Percentiles rank a stretch among this genome's conserved stretches.
These are phyloP conservation scores for Drosophila siamana DNA, from an alignment of 2,888 invertebrate genomes.

Conservation along the genomic window DNA sequence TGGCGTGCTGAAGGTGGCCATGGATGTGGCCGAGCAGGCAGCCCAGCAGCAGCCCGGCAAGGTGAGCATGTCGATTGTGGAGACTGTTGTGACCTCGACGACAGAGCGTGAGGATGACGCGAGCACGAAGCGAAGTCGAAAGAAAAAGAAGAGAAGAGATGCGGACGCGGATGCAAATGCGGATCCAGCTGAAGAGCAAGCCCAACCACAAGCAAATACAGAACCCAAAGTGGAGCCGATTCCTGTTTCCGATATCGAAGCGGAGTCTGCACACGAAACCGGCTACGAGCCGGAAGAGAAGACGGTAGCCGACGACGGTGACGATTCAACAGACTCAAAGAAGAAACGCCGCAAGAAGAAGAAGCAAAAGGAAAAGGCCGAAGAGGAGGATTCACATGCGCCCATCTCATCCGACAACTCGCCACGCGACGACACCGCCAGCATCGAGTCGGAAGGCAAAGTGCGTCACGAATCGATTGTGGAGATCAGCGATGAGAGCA, in stretches of 20 bases:
- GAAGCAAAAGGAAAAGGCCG: slow-evolving; percentile 85
- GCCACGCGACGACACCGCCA: slow-evolving; percentile 77
- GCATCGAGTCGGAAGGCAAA: slow-evolving; percentile 75
- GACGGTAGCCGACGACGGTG: slow-evolving; percentile 86
- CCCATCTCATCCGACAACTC: slow-evolving; percentile 86
- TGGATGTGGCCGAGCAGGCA: slow-evolving; percentile 56
- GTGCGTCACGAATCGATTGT: slow-evolving; percentile 81
- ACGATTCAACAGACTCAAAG: slow-evolving; percentile 80
- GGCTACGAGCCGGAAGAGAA: slow-evolving; percentile 91
- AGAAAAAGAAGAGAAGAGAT: slow-evolving; percentile 88
- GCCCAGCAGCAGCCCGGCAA: slow-evolving; percentile 61
- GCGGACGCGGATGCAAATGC: too few species aligned
- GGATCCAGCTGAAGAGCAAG: slow-evolving; percentile 40
- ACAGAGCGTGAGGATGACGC: slow-evolving; percentile 84
- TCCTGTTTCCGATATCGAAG: slow-evolving; percentile 59
- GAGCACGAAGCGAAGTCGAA: slow-evolving; percentile 87
- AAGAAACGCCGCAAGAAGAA: slow-evolving; percentile 86
- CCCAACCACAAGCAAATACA: slow-evolving; percentile 27
- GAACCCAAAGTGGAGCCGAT: slow-evolving; percentile 72
- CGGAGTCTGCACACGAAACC: slow-evolving; percentile 86
- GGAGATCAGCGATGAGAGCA: slow-evolving; percentile 85
- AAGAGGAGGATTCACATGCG: slow-evolving; percentile 84
- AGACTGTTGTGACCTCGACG: slow-evolving; percentile 71
- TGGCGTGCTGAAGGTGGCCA: slow-evolving; percentile 80
- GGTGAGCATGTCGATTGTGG: slow-evolving; percentile 83